phyloP scores from a whole-genome alignment of 2,888 invertebrate species.

The Plagodis pulveraria region DNA sequence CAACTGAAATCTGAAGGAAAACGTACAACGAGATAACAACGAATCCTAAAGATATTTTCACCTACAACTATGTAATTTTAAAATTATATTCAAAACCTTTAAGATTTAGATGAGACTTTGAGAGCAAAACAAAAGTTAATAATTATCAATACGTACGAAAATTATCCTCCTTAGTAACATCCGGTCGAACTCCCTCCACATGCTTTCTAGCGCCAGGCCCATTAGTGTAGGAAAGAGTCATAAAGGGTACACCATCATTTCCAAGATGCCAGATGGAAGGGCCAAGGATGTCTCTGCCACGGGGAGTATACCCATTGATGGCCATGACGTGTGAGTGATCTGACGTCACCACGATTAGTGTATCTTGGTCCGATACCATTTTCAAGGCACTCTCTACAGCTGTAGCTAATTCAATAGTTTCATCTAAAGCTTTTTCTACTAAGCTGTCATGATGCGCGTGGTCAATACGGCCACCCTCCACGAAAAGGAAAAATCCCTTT shows the following conservation, averaged over 20 bases:
- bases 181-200: conserved; percentile 58
- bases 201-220: conserved; percentile 83
- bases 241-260: conserved; percentile 80
- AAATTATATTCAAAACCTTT: too few species aligned
- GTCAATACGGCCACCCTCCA: conserved; percentile 89
- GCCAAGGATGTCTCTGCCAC: conserved; percentile 73
- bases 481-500: conserved; percentile 91
- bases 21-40: too few species aligned
- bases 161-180: conserved; percentile 68
- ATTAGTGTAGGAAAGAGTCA: conserved; percentile 87
- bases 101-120: too few species aligned
- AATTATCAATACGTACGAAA: conserved; percentile 45
- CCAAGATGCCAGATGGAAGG: conserved; percentile 63
- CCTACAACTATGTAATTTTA: too few species aligned
- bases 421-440: conserved; percentile 86
- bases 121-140: too few species aligned
- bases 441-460: conserved; percentile 87
- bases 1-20: too few species aligned
- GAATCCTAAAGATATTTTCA: too few species aligned
- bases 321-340: conserved; percentile 91
- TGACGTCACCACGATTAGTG: conserved; percentile 91
- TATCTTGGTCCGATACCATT: conserved; percentile 84
- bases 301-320: conserved; percentile 87
- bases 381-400: conserved; percentile 81
- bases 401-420: conserved; percentile 87